Percentiles rank a stretch among this genome's conserved stretches.
These are phyloP conservation scores for Eremobia ochroleuca DNA, from an alignment of 2,888 invertebrate species.

Conservation along the genomic window DNA sequence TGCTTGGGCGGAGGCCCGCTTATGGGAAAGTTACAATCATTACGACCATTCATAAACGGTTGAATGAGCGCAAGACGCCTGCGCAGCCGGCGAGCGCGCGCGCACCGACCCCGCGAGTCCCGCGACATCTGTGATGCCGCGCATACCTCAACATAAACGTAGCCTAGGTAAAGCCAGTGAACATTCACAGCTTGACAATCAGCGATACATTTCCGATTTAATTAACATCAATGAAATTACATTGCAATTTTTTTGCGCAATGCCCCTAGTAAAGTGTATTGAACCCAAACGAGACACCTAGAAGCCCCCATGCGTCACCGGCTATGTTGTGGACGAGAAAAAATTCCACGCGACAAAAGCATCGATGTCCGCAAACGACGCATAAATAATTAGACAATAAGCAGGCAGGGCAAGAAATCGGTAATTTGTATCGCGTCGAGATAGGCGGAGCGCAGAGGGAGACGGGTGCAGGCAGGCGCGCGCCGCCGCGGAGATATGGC, in stretches of 20 bases:
- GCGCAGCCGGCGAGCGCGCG: slow-evolving; percentile 79
- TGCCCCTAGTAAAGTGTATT: slow-evolving; percentile 80
- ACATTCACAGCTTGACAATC: slow-evolving; percentile 34
- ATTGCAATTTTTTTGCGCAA: slow-evolving; percentile 57
- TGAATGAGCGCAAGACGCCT: slow-evolving; percentile 87
- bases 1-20: slow-evolving; percentile 83
- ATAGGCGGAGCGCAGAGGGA: slow-evolving; percentile 88
- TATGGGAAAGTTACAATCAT: slow-evolving; percentile 88
- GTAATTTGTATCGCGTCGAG: slow-evolving; percentile 89
- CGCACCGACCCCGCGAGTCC: slow-evolving; percentile 77
- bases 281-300: slow-evolving; percentile 85
- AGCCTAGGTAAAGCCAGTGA: slow-evolving; percentile 52
- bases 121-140: slow-evolving; percentile 79
- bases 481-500: slow-evolving; percentile 88
- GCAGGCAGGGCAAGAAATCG: slow-evolving; percentile 89
- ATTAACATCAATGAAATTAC: slow-evolving; percentile 43
- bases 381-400: slow-evolving; percentile 91
- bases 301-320: slow-evolving; percentile 85
- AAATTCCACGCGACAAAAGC: slow-evolving; percentile 86
- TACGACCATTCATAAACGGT: slow-evolving; percentile 89
- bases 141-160: slow-evolving; percentile 60
- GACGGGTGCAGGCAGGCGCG: slow-evolving; percentile 87
- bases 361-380: slow-evolving; percentile 85
- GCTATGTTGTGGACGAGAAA: slow-evolving; percentile 79
- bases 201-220: slow-evolving; percentile 41